A percentile compares a stretch with the other conserved stretches of the same genome.
These are phyloP conservation scores for Fragum sueziense DNA, from an alignment of 2,888 invertebrate genomes.

Conservation along the genomic window DNA sequence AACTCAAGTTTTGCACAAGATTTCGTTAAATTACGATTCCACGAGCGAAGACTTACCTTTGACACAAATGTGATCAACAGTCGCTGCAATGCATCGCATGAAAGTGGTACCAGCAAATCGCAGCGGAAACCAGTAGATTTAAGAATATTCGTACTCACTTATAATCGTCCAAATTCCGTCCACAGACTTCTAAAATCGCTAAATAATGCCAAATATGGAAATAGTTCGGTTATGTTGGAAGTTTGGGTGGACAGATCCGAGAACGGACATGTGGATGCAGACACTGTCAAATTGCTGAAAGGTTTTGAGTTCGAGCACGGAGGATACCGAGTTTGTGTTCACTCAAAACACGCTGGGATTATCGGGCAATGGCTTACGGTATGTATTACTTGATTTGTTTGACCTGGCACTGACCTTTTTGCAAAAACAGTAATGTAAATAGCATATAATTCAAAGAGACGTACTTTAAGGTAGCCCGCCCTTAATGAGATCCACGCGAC, in stretches of 20 bases:
- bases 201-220: constrained; percentile 7
- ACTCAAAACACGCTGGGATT: constrained; percentile 1
- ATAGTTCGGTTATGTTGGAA: constrained; percentile 1
- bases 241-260: constrained; percentile 7
- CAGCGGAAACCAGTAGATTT: constrained; percentile 7
- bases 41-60: constrained; percentile 4
- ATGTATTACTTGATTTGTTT: too few relatives aligned
- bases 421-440: too few relatives aligned
- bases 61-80: background rate
- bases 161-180: constrained; percentile 13
- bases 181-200: background rate
- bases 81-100: background rate
- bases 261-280: background rate
- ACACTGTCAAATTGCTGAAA: background rate
- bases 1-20: background rate
- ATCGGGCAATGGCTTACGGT: constrained; percentile 14
- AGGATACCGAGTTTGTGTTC: background rate
- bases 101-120: background rate
- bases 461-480: too few relatives aligned
- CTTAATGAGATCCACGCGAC: too few relatives aligned
- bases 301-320: constrained; percentile 1
- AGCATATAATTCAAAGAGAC: too few relatives aligned
- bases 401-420: too few relatives aligned
- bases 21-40: background rate
- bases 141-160: constrained; percentile 6